A percentile compares a stretch with the other conserved stretches of the same genome.
phyloP scores from a whole-genome alignment of 1,140 invertebrate species.

The Augochlora pura region DNA sequence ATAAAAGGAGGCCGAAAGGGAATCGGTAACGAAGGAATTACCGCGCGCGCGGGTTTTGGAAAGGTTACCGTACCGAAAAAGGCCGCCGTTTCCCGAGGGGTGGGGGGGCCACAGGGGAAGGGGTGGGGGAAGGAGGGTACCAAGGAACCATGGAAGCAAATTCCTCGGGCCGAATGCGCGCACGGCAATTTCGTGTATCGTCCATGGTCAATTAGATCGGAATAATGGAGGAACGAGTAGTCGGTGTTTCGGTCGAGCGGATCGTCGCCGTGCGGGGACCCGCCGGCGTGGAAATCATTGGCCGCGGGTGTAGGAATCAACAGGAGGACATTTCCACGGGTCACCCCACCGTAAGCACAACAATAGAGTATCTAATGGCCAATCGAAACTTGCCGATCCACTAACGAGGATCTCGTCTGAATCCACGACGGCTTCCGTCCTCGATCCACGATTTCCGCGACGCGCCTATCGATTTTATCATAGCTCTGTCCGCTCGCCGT shows the following conservation, averaged over 20 bases:
- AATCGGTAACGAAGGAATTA: conserved; percentile 16
- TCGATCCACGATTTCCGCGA: background rate
- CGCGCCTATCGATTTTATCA: background rate
- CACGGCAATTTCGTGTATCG: conserved; percentile 39
- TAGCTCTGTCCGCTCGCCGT: no score
- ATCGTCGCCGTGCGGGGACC: background rate
- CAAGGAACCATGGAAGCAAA: background rate
- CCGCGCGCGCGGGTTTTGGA: background rate
- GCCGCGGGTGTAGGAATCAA: conserved; percentile 38
- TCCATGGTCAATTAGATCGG: conserved; percentile 47
- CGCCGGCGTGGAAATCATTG: conserved; percentile 44
- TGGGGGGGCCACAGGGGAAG: no score
- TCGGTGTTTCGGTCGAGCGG: conserved; percentile 29
- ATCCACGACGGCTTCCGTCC: background rate
- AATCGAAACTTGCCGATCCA: conserved; percentile 44
- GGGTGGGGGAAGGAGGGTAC: no score
- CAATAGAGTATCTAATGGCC: conserved; percentile 47
- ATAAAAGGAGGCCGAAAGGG: background rate
- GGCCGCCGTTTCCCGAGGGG: no score
- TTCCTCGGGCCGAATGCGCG: conserved; percentile 10
- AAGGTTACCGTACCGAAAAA: background rate
- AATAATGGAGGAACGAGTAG: conserved; percentile 43
- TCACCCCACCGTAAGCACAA: conserved; percentile 14
- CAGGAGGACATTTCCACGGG: conserved; percentile 31
- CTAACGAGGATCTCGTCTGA: conserved; percentile 42